Percentiles rank a stretch among this genome's conserved stretches.
These are phyloP conservation scores for Speoplatyrhinus poulsoni DNA, from an alignment of 2,113 vertebrate genomes.

Conservation along the genomic window DNA sequence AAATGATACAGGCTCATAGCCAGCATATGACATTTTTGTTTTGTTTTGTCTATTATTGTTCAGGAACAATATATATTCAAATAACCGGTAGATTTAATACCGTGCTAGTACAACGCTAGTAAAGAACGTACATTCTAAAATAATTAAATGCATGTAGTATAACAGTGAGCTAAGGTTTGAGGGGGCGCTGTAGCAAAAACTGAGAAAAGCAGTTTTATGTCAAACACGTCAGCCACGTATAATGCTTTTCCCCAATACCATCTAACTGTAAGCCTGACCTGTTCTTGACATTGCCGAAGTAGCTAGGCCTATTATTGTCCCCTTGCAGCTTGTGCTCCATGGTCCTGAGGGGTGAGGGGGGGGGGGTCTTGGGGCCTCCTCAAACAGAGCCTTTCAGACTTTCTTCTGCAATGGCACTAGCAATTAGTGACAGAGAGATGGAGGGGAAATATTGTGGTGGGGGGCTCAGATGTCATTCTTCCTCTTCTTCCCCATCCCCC, in stretches of 20 bases:
- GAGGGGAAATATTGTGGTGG: background rate
- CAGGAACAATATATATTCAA: background rate
- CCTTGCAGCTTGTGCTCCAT: slow-evolving; percentile 64
- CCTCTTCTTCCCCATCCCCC: slow-evolving; percentile 61
- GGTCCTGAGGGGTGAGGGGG: slow-evolving; percentile 17
- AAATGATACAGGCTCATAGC: no score
- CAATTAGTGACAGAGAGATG: slow-evolving; percentile 18
- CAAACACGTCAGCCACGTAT: slow-evolving; percentile 23
- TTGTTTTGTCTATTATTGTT: background rate
- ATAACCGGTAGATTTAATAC: no score
- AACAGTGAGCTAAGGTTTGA: no score
- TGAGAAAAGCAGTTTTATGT: no score
- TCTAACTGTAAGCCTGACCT: slow-evolving; percentile 62
- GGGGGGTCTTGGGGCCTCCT: slow-evolving; percentile 34
- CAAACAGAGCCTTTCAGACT: slow-evolving; percentile 46
- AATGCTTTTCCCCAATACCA: slow-evolving; percentile 28
- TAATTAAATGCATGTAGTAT: no score
- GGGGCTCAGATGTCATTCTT: slow-evolving; percentile 55
- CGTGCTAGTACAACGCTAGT: no score
- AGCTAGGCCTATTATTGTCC: slow-evolving; percentile 69
- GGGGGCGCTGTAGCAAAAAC: no score
- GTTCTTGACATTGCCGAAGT: slow-evolving; percentile 78
- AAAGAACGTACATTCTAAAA: no score
- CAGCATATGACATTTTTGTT: background rate
- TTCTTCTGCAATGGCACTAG: slow-evolving; percentile 26